Base-by-base conservation (phyloP, 2,797 vertebrate genomes). In the Decapterus maruadsi region DNA sequence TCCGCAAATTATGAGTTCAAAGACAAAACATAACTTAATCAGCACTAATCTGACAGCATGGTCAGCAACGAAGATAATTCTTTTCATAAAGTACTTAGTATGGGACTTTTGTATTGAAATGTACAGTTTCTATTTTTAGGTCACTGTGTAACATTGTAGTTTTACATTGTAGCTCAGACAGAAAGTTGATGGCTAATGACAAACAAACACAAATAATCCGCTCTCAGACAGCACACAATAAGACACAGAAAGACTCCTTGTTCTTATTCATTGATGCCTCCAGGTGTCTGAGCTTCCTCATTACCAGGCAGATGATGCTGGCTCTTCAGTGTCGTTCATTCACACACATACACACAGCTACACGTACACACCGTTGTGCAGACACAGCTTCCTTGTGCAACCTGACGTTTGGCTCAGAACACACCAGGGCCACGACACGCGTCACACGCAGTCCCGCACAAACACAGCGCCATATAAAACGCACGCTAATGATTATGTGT, bases 271-370 rank as follows among this genome's bases (percentile, higher is more conserved):
- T 34, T 45, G 50, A 58, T 2, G 43, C 78, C 63, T 79, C 40
- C 4, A 20, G 64, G 67, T 75, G 63, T 82, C 59, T 83, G 76
- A 80, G 66, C 48, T 63, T 68, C 36, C 54, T 79, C 77, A 83
- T 86, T 82, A 82, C 72, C 60, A 73, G 45, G 57, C 38, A 2
- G 71, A 48, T 63, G 13, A 40, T 34, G 53, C 17, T 46, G 70
- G 55, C 16, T 71, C 58, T 73, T 48, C 46, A 67, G 43, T 38
- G 34, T 62, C 12, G 1, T 16, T 16, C 26, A 22, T 2, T 20
- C 20, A 53, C 53, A 54, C 53, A 13, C 20, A 53, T 22, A 54
- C 53, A 13, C 46, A 31, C 5, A 38, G 43, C 20, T 19, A 3
- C 54, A 50, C 11, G 29, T 8, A 22, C 4, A 57, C 54, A 48